These are phyloP conservation scores for Merluccius polli DNA, from an alignment of 2,797 vertebrate species.

Conservation along the genomic window DNA sequence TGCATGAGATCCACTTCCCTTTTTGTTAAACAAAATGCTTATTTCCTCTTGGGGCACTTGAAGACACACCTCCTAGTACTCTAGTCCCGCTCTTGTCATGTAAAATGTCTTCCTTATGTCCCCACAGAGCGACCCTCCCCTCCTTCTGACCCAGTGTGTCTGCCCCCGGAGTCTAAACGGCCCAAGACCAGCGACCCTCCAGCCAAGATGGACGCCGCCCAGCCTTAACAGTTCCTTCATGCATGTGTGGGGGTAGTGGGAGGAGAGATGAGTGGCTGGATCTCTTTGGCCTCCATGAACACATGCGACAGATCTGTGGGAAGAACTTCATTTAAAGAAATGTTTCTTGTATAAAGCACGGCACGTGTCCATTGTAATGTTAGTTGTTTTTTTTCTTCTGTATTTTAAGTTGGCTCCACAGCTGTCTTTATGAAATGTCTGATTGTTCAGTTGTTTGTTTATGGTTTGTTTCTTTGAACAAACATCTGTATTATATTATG, in stretches of 20 bases:
- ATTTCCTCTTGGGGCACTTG: too few species aligned
- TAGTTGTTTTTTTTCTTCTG: neutral
- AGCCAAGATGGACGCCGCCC: constrained; percentile 22
- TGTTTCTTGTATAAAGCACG: neutral
- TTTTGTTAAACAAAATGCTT: too few species aligned
- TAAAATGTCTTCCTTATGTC: neutral
- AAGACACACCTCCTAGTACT: too few species aligned
- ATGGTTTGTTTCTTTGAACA: neutral
- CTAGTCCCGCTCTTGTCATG: constrained; percentile 1
- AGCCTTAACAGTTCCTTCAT: constrained; percentile 23
- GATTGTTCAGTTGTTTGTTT: neutral
- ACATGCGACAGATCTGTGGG: neutral
- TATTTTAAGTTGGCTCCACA: neutral
- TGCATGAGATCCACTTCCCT: too few species aligned
- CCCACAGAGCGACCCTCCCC: constrained; percentile 76
- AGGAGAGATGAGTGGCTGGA: neutral
- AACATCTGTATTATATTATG: neutral
- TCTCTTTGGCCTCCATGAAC: neutral
- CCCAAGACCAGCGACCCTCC: constrained; percentile 67
- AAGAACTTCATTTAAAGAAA: neutral
- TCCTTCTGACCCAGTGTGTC: constrained; percentile 74
- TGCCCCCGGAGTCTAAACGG: constrained; percentile 82
- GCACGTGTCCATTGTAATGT: neutral
- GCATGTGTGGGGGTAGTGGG: too few species aligned
- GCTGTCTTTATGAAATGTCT: neutral